Percentiles rank a stretch among this genome's conserved stretches.
Evolutionary conservation across 2,888 invertebrate species (phyloP).

Genomic region (Dryobotodes eremita): DNA sequence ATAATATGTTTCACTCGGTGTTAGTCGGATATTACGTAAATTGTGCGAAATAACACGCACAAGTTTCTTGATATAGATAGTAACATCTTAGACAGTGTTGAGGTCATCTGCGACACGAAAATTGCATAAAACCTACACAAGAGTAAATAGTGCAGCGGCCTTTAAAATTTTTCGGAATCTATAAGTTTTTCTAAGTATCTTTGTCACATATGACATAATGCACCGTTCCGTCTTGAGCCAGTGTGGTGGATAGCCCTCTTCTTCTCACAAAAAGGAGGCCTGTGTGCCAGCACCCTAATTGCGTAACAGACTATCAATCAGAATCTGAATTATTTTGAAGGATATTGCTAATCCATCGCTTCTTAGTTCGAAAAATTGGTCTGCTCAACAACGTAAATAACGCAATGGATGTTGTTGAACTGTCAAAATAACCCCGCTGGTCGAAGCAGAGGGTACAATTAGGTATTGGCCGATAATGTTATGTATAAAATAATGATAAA

Average conservation of each 20-base stretch:
- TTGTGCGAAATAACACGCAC: conserved; percentile 45
- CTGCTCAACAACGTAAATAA: too few relatives aligned
- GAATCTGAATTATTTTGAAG: too few relatives aligned
- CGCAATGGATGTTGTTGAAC: too few relatives aligned
- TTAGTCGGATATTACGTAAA: conserved; percentile 41
- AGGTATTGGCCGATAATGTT: neutral
- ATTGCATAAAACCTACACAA: neutral
- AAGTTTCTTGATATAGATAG: conserved; percentile 31
- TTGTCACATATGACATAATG: neutral
- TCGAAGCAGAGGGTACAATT: neutral
- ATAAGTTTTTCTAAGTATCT: neutral
- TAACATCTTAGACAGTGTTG: conserved; percentile 16
- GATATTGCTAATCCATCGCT: too few relatives aligned
- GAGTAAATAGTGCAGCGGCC: neutral
- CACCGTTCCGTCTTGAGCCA: neutral
- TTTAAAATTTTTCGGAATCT: neutral
- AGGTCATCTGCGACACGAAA: neutral
- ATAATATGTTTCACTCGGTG: neutral
- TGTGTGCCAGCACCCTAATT: too few relatives aligned
- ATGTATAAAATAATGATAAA: neutral
- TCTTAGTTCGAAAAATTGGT: too few relatives aligned
- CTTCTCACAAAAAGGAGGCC: too few relatives aligned
- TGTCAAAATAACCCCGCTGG: too few relatives aligned
- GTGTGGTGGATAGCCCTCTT: too few relatives aligned
- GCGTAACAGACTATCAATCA: too few relatives aligned